These are phyloP conservation scores for Tenebrio molitor DNA, from an alignment of 1,140 invertebrate species.

Conservation along the genomic window DNA sequence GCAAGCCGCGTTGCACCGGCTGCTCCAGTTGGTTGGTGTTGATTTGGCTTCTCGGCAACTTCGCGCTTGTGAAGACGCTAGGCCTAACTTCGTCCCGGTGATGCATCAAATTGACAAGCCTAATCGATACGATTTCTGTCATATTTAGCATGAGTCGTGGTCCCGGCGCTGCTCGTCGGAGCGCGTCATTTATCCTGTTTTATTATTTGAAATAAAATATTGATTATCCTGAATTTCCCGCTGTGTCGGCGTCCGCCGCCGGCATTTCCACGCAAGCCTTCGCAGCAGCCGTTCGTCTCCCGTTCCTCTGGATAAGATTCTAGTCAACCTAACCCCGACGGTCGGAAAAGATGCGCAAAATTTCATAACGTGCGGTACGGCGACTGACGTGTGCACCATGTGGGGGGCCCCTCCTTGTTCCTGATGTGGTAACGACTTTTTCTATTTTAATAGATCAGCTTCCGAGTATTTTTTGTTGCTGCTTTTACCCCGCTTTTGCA, in stretches of 20 bases:
- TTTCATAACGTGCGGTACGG: slow-evolving; percentile 2
- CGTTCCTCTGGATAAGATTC: background rate
- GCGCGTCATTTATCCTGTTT: slow-evolving; percentile 13
- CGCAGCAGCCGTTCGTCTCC: slow-evolving; percentile 24
- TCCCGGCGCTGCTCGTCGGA: too few species aligned
- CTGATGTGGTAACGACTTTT: slow-evolving; percentile 32
- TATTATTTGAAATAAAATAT: slow-evolving; percentile 43
- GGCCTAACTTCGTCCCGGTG: too few species aligned
- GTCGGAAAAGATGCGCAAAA: slow-evolving; percentile 24
- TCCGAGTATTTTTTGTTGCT: slow-evolving; percentile 15
- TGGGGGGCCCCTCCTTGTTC: slow-evolving; percentile 13
- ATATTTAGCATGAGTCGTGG: too few species aligned
- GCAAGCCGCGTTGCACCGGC: background rate
- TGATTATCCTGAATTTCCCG: slow-evolving; percentile 50
- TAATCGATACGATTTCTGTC: too few species aligned
- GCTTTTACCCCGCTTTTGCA: slow-evolving; percentile 26
- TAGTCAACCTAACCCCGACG: slow-evolving; percentile 23
- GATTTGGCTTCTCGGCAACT: too few species aligned
- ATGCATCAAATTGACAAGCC: too few species aligned
- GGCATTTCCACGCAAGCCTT: slow-evolving; percentile 48
- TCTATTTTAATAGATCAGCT: slow-evolving; percentile 4
- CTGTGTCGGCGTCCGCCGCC: slow-evolving; percentile 2
- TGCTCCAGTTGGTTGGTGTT: too few species aligned
- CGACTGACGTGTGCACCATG: slow-evolving; percentile 32
- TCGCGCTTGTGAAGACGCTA: too few species aligned